Base-by-base conservation (phyloP, 1,140 invertebrate genomes). In the Patella vulgata region DNA sequence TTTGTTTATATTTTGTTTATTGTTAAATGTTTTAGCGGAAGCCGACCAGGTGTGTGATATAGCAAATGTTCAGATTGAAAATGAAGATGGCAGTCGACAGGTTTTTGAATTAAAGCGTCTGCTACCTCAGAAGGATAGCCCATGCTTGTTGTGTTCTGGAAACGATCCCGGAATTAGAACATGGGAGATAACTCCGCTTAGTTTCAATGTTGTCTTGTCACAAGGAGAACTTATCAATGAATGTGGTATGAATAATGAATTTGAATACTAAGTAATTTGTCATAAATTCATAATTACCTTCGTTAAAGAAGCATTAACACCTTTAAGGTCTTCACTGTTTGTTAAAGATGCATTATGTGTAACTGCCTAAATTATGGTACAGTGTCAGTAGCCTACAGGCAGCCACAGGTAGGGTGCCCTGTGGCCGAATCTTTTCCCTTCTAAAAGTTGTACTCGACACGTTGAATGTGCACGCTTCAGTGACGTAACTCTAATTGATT, bases 11-110 rank as follows among this genome's bases (percentile, higher is more conserved):
- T 52, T 61, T 48, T 58, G 52, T 57, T 60, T 58, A 66, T 69
- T 27, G 33, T 46, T 57, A 60, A 42, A 56, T 61, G 47, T 59
- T 55, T 44, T 47, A 51, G 31, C 27, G 6, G 23, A 65, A 39
- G 43, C 60, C 17, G 63, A 62, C 48, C 66, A 70, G 31, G 63
- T 66, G 30, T 78, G 72, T 40, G 71, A 72, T 53, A 57, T 74
- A 23, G 72, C 72, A 39, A 76, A 74, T 58, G 63, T 78, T n/a
- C 74, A 78, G 33, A 74, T 78, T 11, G 76, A 78, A 66, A 70
- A 68, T 28, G 76, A 75, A 66, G 76, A 78, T 63, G 76, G 76
- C 17, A 72, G 68, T 30, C 68, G 63, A 25, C 76, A 78, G 28
- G 65, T 74, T 31, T 76, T 78, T 66, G 72, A 78, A 55, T 60